These are phyloP conservation scores for Leptinotarsa haldemani DNA, from an alignment of 2,888 invertebrate genomes.

Conservation along the genomic window DNA sequence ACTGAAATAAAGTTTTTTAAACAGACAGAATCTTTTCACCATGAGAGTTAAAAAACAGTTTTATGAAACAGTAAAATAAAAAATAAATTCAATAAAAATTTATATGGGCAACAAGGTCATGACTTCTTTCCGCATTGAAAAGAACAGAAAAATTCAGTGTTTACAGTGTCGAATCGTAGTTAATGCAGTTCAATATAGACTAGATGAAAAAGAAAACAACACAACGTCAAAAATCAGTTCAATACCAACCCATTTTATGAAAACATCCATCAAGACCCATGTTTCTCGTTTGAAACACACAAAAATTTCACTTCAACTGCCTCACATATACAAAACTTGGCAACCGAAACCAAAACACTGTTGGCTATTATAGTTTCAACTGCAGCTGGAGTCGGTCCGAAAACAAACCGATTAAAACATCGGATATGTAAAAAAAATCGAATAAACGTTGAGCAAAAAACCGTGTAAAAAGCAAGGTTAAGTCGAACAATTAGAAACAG, in stretches of 20 bases:
- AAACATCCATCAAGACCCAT: conserved; percentile 19
- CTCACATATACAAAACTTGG: conserved; percentile 22
- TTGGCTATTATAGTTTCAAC: conserved; percentile 3
- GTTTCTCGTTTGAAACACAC: conserved; percentile 12
- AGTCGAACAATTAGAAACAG: conserved; percentile 20
- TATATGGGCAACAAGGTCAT: too few relatives aligned
- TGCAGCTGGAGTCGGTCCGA: not conserved
- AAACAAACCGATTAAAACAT: conserved; percentile 13
- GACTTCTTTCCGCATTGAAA: too few relatives aligned
- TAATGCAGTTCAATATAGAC: not conserved
- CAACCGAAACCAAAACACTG: conserved; percentile 14
- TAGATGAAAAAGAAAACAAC: not conserved
- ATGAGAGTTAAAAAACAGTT: too few relatives aligned
- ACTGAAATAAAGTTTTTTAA: too few relatives aligned
- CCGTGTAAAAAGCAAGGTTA: conserved; percentile 20
- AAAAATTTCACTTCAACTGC: not conserved
- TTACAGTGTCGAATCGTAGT: not conserved
- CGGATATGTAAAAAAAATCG: conserved; percentile 13
- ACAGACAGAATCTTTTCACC: too few relatives aligned
- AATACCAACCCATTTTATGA: conserved; percentile 21
- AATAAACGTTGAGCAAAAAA: conserved; percentile 13
- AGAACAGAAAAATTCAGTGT: too few relatives aligned
- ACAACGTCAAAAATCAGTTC: too few relatives aligned
- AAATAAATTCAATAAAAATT: too few relatives aligned
- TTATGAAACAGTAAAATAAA: too few relatives aligned